Conservation (phyloP, 2,888 invertebrate genomes). For the Caenorhabditis japonica region DNA sequence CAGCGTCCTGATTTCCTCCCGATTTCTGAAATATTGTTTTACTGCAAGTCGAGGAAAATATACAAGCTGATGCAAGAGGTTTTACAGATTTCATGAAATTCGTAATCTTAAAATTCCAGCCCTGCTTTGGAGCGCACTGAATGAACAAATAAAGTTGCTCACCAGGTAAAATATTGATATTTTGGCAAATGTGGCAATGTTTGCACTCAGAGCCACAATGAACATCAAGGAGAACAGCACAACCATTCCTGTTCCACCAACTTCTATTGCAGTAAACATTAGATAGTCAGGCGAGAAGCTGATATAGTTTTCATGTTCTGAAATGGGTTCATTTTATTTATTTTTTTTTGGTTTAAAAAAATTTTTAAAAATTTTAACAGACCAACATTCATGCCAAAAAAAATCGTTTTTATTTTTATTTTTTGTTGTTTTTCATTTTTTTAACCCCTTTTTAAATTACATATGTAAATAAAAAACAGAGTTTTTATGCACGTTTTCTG, state of each 20-base stretch:
- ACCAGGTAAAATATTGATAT: conserved; percentile 22
- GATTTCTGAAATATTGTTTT: conserved; percentile 25
- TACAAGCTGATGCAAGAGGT: no score
- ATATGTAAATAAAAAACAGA: no score
- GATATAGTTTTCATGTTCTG: neutral
- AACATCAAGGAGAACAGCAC: neutral
- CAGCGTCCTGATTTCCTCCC: neutral
- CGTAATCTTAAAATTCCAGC: neutral
- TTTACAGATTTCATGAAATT: no score
- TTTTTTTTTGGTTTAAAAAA: no score
- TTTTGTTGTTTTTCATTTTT: no score
- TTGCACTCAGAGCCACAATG: conserved; percentile 4
- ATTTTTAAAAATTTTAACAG: no score
- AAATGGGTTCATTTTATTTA: neutral
- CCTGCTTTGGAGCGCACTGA: no score
- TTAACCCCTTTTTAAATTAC: no score
- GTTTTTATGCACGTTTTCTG: conserved; percentile 5
- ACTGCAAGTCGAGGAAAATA: no score
- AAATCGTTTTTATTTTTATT: no score
- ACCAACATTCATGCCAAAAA: no score
- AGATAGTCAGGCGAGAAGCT: conserved; percentile 12
- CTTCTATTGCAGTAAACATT: conserved; percentile 16
- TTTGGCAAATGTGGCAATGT: conserved; percentile 15
- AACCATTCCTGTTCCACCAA: conserved; percentile 9
- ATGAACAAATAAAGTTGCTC: no score